Evolutionary conservation across 2,888 invertebrate genomes (phyloP).

Genomic region (Ariolimax columbianus): DNA sequence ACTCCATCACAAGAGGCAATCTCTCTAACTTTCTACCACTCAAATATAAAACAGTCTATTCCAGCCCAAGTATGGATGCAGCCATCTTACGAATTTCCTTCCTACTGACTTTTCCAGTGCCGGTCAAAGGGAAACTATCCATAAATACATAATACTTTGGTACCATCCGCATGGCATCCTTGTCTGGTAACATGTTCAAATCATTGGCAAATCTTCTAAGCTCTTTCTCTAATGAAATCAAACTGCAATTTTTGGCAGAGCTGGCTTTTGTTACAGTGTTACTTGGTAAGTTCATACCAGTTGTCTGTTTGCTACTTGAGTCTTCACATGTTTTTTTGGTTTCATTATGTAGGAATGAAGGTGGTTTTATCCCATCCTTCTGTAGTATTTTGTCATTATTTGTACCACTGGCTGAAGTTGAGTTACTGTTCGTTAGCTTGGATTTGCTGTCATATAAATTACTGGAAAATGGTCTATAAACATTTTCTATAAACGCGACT

Average conservation of each 20-base stretch:
- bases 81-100: slow-evolving; percentile 46
- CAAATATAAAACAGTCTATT: neutral
- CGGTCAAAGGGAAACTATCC: slow-evolving; percentile 47
- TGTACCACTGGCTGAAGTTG: neutral
- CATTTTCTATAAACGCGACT: neutral
- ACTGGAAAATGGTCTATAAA: neutral
- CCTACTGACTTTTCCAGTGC: slow-evolving; percentile 52
- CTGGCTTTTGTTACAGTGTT: neutral
- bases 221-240: slow-evolving; percentile 25
- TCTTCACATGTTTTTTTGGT: neutral
- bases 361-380: neutral
- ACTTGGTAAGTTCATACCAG: neutral
- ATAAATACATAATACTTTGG: slow-evolving; percentile 54
- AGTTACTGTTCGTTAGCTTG: neutral
- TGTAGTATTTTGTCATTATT: neutral
- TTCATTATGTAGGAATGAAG: neutral
- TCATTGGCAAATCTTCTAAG: slow-evolving; percentile 41
- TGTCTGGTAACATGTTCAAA: slow-evolving; percentile 29
- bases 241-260: neutral
- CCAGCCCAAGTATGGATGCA: neutral
- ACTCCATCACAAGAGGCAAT: too few relatives aligned
- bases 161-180: slow-evolving; percentile 50
- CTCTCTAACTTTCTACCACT: too few relatives aligned
- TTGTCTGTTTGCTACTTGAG: neutral
- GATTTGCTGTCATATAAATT: neutral